Evolutionary conservation across 2,113 vertebrate genomes (phyloP), one percentile per base, ranked within the genome.

Genomic region (Gymnocephalus cernua): DNA sequence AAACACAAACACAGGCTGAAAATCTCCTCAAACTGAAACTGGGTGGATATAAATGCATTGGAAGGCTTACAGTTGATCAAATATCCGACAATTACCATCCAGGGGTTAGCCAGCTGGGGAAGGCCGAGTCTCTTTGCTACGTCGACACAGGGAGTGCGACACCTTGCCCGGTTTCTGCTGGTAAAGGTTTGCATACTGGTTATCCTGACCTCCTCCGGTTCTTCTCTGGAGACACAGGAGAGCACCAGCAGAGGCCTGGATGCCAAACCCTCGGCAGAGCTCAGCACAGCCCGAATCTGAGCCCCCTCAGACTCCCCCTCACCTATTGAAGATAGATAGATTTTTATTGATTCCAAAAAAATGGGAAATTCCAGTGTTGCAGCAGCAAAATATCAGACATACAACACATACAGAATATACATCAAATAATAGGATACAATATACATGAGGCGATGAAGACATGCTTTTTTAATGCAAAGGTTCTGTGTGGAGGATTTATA

Each of bases 171-270:
- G 32, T 45, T 71, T 67, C 62, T 35, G 50, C 57, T 21, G 41
- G 23, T 10, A 16, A 15, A 10, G 4, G 32, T 45, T 44, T 48
- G 62, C 21, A 54, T 45, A 5, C 15, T 25, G 12, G 51, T 15
- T 6, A 47, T 21, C 1, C n/a, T 3, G 16, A 29, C 50, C 3
- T 23, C 21, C 59, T 87, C 87, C 2, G 71, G 79, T 61, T 67
- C 93, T 4, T 65, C 75, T 50, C 93, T 93, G 83, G 97, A 96
- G 80, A 96, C 65, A 69, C 97, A 99, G 70, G 97, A 97, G 71
- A 99, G 95, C 82, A 99, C 92, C 65, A 99, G 93, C 57, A 99
- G 75, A 54, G 98, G 97, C 87, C 95, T 96, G 74, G 92, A 91
- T 0, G 86, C 75, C 21, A 96, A 85, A 21, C 93, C 95, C 0